Evolutionary conservation across 1,140 invertebrate genomes (phyloP).

Genomic region (Trypoxylus dichotomus): DNA sequence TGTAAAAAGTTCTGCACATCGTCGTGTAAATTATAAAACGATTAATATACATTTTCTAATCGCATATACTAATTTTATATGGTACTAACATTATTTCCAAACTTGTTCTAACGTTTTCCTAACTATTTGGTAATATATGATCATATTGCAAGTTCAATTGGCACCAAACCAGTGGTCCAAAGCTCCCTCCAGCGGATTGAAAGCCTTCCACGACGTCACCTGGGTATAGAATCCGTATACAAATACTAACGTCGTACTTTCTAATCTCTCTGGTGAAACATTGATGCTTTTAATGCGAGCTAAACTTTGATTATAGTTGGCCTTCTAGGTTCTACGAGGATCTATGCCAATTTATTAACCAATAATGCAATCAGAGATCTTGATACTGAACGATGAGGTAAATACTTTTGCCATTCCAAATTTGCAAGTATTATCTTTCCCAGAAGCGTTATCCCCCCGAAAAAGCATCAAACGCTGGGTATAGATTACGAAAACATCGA

Average conservation of each 20-base stretch:
- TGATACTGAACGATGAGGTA: too few species aligned
- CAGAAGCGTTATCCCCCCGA: too few species aligned
- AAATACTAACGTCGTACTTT: constrained; percentile 95
- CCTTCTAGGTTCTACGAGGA: constrained; percentile 86
- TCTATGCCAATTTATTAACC: constrained; percentile 88
- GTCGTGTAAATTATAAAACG: constrained; percentile 6
- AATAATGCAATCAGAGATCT: constrained; percentile 84
- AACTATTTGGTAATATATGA: constrained; percentile 90
- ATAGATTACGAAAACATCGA: too few species aligned
- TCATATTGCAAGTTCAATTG: constrained; percentile 78
- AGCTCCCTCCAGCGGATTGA: constrained; percentile 98
- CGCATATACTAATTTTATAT: constrained; percentile 1
- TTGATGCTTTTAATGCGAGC: constrained; percentile 75
- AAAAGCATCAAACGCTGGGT: too few species aligned
- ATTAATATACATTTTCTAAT: constrained; percentile 4
- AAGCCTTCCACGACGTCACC: constrained; percentile 96
- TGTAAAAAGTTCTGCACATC: constrained; percentile 9
- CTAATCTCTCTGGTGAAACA: constrained; percentile 89
- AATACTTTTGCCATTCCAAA: too few species aligned
- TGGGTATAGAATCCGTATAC: constrained; percentile 93
- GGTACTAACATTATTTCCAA: constrained; percentile 77
- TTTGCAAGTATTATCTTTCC: too few species aligned
- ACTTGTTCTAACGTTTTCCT: constrained; percentile 90
- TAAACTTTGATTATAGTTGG: constrained; percentile 95
- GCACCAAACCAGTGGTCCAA: constrained; percentile 96